phyloP scores from a whole-genome alignment of 2,797 vertebrate species.

The Amblyopsis hoosieri region DNA sequence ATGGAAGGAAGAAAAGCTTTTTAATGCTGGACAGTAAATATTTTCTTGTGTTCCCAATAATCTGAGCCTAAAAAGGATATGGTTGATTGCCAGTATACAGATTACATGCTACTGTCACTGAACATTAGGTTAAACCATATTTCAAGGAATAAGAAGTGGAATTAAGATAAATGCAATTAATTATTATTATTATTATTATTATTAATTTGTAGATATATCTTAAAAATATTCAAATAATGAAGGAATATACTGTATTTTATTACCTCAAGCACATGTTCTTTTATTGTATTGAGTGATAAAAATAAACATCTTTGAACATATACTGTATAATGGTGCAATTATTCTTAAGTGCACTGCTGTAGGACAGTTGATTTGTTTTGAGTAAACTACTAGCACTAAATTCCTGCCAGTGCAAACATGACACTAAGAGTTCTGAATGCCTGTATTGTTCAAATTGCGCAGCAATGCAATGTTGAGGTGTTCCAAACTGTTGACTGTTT shows the following conservation, averaged over 20 bases:
- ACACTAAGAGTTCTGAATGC: too few species aligned
- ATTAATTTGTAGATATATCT: background rate
- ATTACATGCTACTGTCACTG: background rate
- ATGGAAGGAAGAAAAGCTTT: conserved; percentile 47
- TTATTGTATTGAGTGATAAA: background rate
- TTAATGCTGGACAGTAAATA: conserved; percentile 36
- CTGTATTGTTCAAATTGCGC: background rate
- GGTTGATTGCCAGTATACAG: background rate
- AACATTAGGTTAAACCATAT: conserved; percentile 1
- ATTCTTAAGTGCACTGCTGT: too few species aligned
- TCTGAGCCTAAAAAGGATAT: background rate
- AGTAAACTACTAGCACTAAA: too few species aligned
- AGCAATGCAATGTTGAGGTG: background rate
- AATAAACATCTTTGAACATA: conserved; percentile 41
- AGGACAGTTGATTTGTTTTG: too few species aligned
- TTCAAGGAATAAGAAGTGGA: conserved; percentile 1
- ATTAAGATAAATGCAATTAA: background rate
- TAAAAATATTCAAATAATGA: background rate
- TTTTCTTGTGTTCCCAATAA: too few species aligned
- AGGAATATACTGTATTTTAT: background rate
- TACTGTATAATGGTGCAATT: too few species aligned
- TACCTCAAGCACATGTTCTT: background rate
- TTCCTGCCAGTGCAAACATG: too few species aligned
- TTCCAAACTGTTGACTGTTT: too few species aligned
- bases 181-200: background rate